Conservation (phyloP, 2,797 vertebrate species). For the Glyptemys insculpta region DNA sequence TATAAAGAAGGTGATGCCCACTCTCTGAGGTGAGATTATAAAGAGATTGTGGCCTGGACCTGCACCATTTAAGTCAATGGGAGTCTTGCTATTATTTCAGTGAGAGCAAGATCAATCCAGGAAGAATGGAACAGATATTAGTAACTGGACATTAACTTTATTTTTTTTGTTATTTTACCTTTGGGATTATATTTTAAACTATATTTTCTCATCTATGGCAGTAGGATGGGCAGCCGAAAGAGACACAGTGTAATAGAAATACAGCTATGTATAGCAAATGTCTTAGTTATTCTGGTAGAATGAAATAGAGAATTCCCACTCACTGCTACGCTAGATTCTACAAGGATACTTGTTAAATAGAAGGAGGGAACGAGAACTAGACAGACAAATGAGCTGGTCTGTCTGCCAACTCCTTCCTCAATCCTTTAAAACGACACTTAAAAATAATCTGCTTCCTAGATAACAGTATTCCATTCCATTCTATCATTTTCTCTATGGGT, state of each 20-base stretch:
- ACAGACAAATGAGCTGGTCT: constrained; percentile 41
- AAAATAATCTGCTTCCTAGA: constrained; percentile 57
- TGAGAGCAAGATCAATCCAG: rapidly evolving
- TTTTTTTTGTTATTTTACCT: neutral
- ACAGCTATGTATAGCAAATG: neutral
- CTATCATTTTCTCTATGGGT: constrained; percentile 16
- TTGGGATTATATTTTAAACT: neutral
- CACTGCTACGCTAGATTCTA: constrained; percentile 30
- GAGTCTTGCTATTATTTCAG: neutral
- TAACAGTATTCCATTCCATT: constrained; percentile 9
- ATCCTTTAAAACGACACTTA: constrained; percentile 56
- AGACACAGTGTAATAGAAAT: neutral
- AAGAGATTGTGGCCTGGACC: neutral
- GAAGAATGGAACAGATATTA: neutral
- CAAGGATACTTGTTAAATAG: constrained; percentile 13
- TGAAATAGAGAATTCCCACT: neutral
- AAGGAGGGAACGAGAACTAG: constrained; percentile 52
- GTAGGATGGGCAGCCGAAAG: neutral
- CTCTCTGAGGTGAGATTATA: neutral
- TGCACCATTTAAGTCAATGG: neutral
- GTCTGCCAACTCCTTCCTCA: constrained; percentile 55
- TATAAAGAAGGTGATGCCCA: neutral
- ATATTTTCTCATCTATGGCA: neutral
- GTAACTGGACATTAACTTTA: neutral
- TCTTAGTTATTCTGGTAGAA: constrained; percentile 4